These are phyloP conservation scores for Camelus dromedarius DNA, from an alignment of 2,113 vertebrate species.

Conservation along the genomic window DNA sequence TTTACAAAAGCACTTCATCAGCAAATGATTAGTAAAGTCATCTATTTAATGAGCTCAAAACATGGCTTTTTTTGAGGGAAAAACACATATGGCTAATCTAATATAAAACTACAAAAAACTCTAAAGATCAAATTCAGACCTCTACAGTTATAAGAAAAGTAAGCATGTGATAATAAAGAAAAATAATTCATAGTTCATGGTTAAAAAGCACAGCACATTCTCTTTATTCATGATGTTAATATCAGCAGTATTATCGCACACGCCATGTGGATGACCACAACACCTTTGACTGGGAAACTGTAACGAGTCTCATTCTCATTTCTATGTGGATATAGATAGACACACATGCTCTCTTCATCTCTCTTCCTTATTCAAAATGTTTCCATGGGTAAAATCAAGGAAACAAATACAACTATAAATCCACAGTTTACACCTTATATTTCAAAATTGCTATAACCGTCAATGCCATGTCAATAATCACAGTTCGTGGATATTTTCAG, in stretches of 20 bases:
- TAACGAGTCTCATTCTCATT: not conserved
- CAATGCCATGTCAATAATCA: slow-evolving; percentile 4
- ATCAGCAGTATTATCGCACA: not conserved
- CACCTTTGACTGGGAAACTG: not conserved
- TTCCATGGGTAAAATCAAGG: not conserved
- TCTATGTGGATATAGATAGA: not conserved
- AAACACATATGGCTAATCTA: not conserved
- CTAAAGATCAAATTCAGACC: not conserved
- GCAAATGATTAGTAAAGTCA: slow-evolving; percentile 20
- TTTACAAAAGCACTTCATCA: slow-evolving; percentile 10
- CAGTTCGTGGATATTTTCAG: not conserved
- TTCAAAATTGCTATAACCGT: slow-evolving; percentile 19
- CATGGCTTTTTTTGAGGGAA: not conserved
- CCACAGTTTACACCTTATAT: not conserved
- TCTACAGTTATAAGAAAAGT: not conserved
- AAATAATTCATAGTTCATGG: not conserved
- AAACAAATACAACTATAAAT: not conserved
- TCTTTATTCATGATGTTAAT: not conserved
- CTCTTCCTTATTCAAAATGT: not conserved
- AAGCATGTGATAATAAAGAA: not conserved
- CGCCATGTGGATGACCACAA: not conserved
- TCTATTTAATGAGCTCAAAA: not conserved
- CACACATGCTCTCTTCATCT: not conserved
- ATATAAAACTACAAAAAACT: not conserved
- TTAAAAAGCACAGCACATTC: not conserved